These are phyloP conservation scores for Grus americana DNA, from an alignment of 2,113 vertebrate species.

Conservation along the genomic window DNA sequence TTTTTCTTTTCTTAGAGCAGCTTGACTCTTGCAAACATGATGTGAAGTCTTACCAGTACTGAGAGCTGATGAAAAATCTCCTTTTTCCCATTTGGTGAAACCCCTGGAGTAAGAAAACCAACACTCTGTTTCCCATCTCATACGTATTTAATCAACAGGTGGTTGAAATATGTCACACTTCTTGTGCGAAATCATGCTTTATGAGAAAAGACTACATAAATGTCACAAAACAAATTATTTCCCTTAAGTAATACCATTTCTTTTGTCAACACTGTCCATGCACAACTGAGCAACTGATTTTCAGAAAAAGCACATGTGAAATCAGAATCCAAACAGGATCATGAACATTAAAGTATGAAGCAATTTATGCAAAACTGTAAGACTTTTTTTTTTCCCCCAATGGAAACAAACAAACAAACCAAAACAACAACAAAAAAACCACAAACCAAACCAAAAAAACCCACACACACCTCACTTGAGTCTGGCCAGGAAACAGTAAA, in stretches of 20 bases:
- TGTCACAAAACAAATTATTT: background rate
- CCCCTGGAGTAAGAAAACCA: background rate
- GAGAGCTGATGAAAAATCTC: background rate
- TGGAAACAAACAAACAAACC: background rate
- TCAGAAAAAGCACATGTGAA: background rate
- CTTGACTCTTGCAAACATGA: background rate
- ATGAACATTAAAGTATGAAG: background rate
- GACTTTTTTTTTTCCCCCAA: fast-evolving
- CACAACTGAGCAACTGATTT: background rate
- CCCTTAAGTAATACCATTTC: background rate
- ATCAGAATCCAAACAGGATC: background rate
- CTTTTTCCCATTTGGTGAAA: background rate
- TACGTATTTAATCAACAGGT: background rate
- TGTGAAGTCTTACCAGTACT: background rate
- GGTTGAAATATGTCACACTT: background rate
- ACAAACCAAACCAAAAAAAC: background rate
- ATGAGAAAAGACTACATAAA: background rate
- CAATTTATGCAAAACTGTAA: background rate
- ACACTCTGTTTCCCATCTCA: background rate
- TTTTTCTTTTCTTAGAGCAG: background rate
- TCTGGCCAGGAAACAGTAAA: background rate
- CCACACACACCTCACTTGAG: background rate
- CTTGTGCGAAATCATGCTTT: background rate
- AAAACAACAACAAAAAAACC: background rate
- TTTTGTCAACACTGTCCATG: background rate